These are phyloP conservation scores for Globodera ellingtonae DNA, from an alignment of 1,140 invertebrate genomes.

Conservation along the genomic window DNA sequence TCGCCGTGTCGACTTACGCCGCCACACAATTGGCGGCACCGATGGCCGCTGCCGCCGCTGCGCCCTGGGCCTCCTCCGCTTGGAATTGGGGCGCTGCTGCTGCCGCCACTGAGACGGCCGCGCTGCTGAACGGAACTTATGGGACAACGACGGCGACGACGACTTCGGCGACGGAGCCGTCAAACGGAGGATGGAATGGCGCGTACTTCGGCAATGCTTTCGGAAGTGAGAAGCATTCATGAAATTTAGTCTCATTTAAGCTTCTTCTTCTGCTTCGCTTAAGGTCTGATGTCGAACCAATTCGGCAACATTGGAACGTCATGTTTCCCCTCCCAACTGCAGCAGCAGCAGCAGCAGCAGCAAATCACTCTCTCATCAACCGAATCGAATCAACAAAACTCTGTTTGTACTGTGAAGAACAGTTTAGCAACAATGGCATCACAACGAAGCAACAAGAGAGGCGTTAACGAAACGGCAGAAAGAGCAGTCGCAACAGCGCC, in stretches of 20 bases:
- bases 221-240: background rate
- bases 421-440: background rate
- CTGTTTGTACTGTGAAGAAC: background rate
- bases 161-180: background rate
- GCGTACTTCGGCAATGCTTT: conserved; percentile 22
- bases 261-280: background rate
- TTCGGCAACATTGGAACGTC: conserved; percentile 2
- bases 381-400: background rate
- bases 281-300: conserved; percentile 2
- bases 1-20: conserved; percentile 12
- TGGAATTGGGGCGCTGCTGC: conserved; percentile 13
- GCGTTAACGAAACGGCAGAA: background rate
- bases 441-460: background rate
- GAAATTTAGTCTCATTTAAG: background rate
- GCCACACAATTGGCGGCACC: conserved; percentile 15
- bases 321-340: background rate
- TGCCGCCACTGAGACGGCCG: conserved; percentile 2
- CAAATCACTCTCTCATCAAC: conserved; percentile 1
- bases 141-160: background rate
- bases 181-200: conserved; percentile 13
- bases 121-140: conserved; percentile 11
- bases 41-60: conserved; percentile 8
- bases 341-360: conserved; percentile 7
- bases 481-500: background rate
- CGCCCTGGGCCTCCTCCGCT: background rate